Evolutionary conservation across 2,797 vertebrate species (phyloP).

Genomic region (Paramormyrops hopkinsi): DNA sequence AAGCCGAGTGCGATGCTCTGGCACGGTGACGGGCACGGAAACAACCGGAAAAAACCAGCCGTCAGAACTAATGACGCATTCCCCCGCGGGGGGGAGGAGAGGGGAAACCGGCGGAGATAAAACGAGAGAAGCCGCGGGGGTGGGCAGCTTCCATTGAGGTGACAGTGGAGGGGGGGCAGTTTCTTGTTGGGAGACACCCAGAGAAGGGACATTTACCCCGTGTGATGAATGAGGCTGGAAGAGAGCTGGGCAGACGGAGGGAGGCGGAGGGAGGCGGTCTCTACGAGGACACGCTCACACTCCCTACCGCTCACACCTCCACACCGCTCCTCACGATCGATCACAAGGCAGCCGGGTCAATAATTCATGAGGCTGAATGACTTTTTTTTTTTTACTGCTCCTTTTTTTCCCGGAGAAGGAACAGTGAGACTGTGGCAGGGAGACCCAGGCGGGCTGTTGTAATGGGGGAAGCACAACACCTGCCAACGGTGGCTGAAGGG

Average conservation of each 20-base stretch:
- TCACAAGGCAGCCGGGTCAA: constrained; percentile 44
- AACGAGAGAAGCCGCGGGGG: constrained; percentile 26
- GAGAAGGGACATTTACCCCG: constrained; percentile 39
- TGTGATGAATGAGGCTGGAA: constrained; percentile 49
- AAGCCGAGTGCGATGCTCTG: background rate
- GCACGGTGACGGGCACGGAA: background rate
- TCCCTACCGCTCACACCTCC: constrained; percentile 36
- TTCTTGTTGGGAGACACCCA: background rate
- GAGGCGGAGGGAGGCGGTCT: constrained; percentile 27
- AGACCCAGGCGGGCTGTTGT: constrained; percentile 29
- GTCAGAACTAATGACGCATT: constrained; percentile 26
- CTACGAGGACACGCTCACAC: constrained; percentile 33
- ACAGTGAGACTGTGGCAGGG: constrained; percentile 32
- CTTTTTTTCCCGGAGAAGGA: constrained; percentile 8
- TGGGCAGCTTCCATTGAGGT: constrained; percentile 33
- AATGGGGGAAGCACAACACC: constrained; percentile 26
- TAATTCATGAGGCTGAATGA: constrained; percentile 41
- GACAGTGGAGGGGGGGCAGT: constrained; percentile 34
- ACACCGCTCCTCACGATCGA: constrained; percentile 41
- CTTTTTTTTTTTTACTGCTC: constrained; percentile 19
- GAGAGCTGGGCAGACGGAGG: constrained; percentile 26
- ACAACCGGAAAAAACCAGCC: constrained; percentile 22
- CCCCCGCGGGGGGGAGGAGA: background rate
- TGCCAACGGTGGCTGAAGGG: background rate
- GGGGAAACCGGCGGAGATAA: background rate